These are phyloP conservation scores for Lagodon rhomboides DNA, from an alignment of 2,797 vertebrate species.

Conservation along the genomic window DNA sequence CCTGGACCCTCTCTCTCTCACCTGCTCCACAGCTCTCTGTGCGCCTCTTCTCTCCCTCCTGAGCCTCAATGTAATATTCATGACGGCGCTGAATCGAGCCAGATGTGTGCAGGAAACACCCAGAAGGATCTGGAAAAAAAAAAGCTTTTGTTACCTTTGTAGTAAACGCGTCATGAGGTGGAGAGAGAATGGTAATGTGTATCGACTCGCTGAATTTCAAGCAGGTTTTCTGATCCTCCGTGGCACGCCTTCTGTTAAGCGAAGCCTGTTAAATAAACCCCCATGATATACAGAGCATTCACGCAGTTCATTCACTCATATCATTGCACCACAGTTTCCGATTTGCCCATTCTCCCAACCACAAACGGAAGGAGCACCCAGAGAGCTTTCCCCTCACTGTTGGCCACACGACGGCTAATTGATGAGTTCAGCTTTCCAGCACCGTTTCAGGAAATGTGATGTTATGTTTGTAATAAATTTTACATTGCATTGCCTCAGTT, in stretches of 20 bases:
- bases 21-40: slow-evolving; percentile 2
- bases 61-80: slow-evolving; percentile 69
- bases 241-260: slow-evolving; percentile 13
- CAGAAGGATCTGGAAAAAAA: slow-evolving; percentile 46
- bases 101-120: slow-evolving; percentile 38
- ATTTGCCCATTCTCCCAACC: not conserved
- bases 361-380: not conserved
- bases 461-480: too few relatives aligned
- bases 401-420: slow-evolving; percentile 2
- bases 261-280: slow-evolving; percentile 35
- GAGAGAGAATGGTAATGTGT: slow-evolving; percentile 15
- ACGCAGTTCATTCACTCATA: not conserved
- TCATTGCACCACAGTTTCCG: not conserved
- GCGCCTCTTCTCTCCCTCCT: slow-evolving; percentile 28
- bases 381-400: not conserved
- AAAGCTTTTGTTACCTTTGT: slow-evolving; percentile 57
- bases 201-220: slow-evolving; percentile 26
- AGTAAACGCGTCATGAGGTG: slow-evolving; percentile 41
- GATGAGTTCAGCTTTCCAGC: slow-evolving; percentile 6
- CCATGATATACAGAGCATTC: not conserved
- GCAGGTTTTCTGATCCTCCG: slow-evolving; percentile 24
- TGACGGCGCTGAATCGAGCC: slow-evolving; percentile 46
- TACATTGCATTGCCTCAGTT: not conserved
- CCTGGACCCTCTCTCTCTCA: slow-evolving; percentile 12
- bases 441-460: not conserved